These are phyloP conservation scores for Neomicropteryx cornuta DNA, from an alignment of 1,140 invertebrate species.

Conservation along the genomic window DNA sequence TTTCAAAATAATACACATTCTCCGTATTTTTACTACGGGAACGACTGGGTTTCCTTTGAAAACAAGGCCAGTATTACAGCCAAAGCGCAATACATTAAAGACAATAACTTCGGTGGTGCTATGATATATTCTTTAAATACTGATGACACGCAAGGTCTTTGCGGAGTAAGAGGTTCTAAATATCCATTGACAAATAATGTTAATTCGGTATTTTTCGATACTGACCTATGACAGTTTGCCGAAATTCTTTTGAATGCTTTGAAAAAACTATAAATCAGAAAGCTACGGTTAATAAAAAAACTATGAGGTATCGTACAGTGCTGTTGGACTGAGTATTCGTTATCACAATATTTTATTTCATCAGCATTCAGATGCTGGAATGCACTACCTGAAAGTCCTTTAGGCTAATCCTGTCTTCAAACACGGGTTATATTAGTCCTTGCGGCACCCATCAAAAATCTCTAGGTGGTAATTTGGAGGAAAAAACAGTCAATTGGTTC, in stretches of 20 bases:
- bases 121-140: conserved; percentile 69
- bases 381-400: no score
- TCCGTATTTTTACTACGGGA: conserved; percentile 62
- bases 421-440: no score
- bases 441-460: no score
- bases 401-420: no score
- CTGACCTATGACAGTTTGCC: conserved; percentile 4
- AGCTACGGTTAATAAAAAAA: no score
- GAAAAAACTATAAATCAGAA: conserved; percentile 24
- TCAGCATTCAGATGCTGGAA: no score
- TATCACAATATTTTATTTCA: no score
- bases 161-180: conserved; percentile 14
- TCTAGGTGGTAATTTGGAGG: no score
- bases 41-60: conserved; percentile 87
- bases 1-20: conserved; percentile 60
- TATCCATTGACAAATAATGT: conserved; percentile 27
- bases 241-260: conserved; percentile 15
- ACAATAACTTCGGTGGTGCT: conserved; percentile 51
- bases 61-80: conserved; percentile 57
- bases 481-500: no score
- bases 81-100: conserved; percentile 59
- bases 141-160: conserved; percentile 47
- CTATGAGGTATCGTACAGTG: no score
- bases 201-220: conserved; percentile 17
- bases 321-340: no score